Conservation (phyloP, 2,797 vertebrate genomes). For the Limosa lapponica region DNA sequence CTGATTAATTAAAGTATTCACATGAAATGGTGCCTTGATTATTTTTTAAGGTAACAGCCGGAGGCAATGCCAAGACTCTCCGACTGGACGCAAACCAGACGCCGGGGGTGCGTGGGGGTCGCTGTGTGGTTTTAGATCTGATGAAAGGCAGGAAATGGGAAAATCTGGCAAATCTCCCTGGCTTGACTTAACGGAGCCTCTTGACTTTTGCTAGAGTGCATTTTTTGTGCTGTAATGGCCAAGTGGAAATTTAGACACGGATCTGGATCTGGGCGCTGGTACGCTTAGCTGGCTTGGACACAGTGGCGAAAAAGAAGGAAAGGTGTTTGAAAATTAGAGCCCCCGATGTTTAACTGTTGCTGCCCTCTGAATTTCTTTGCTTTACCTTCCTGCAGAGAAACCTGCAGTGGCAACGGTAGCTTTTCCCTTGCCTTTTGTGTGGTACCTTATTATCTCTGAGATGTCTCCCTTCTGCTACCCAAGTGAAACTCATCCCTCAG, state of each 20-base stretch:
- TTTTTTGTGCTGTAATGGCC: slow-evolving; percentile 66
- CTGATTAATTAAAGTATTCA: slow-evolving; percentile 79
- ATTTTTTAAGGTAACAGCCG: slow-evolving; percentile 75
- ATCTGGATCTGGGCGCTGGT: slow-evolving; percentile 26
- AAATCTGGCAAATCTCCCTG: slow-evolving; percentile 72
- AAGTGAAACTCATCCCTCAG: background rate
- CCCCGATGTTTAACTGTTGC: background rate
- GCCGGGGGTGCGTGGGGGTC: slow-evolving; percentile 42
- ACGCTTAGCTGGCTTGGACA: slow-evolving; percentile 23
- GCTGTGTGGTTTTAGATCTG: slow-evolving; percentile 68
- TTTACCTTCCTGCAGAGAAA: background rate
- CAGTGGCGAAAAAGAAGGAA: background rate
- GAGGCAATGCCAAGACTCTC: slow-evolving; percentile 48
- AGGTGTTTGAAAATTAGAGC: slow-evolving; percentile 10
- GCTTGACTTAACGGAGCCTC: slow-evolving; percentile 74
- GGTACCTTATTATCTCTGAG: slow-evolving; percentile 40
- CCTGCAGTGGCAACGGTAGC: background rate
- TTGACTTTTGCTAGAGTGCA: slow-evolving; percentile 63
- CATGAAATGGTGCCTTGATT: slow-evolving; percentile 58
- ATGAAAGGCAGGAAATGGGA: slow-evolving; percentile 78
- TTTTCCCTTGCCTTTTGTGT: slow-evolving; percentile 13
- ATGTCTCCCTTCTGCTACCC: background rate
- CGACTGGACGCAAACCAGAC: slow-evolving; percentile 78
- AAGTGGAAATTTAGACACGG: slow-evolving; percentile 47
- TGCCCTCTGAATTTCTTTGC: background rate